phyloP scores from a whole-genome alignment of 2,113 vertebrate genomes.

The Arenaria interpres region DNA sequence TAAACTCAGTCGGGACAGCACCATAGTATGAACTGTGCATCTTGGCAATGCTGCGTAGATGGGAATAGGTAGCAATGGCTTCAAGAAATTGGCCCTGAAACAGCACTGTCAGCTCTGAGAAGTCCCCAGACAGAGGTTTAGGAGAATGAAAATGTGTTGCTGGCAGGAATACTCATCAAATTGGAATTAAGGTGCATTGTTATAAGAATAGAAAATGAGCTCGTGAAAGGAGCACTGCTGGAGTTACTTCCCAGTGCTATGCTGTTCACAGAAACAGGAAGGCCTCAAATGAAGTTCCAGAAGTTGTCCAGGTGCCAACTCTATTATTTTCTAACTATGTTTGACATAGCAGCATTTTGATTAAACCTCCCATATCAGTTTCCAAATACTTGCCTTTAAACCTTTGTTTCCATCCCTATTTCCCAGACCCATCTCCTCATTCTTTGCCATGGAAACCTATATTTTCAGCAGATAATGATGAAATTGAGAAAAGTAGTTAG shows the following conservation, averaged over 20 bases:
- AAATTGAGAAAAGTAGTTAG: background rate
- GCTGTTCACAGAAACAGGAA: conserved; percentile 1
- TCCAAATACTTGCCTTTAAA: conserved; percentile 1
- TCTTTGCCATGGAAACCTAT: background rate
- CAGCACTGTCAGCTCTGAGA: conserved; percentile 20
- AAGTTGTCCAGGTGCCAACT: conserved; percentile 16
- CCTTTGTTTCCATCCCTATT: background rate
- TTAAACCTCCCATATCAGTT: background rate
- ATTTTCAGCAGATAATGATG: background rate
- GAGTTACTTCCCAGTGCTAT: background rate
- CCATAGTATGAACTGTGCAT: background rate
- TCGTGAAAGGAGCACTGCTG: background rate
- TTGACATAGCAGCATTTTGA: background rate
- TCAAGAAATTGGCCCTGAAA: conserved; percentile 43
- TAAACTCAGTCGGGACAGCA: background rate
- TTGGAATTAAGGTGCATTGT: conserved; percentile 23
- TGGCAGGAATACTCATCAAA: conserved; percentile 11
- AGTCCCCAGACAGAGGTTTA: conserved; percentile 33
- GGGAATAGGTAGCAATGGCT: conserved; percentile 5
- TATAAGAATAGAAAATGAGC: conserved; percentile 31
- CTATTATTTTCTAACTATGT: conserved; percentile 28
- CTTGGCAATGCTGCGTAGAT: background rate
- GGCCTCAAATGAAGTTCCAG: conserved; percentile 25
- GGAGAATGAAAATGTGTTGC: conserved; percentile 30
- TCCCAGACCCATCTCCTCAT: background rate